These are phyloP conservation scores for Tachycineta bicolor DNA, from an alignment of 2,113 vertebrate genomes.

Conservation along the genomic window DNA sequence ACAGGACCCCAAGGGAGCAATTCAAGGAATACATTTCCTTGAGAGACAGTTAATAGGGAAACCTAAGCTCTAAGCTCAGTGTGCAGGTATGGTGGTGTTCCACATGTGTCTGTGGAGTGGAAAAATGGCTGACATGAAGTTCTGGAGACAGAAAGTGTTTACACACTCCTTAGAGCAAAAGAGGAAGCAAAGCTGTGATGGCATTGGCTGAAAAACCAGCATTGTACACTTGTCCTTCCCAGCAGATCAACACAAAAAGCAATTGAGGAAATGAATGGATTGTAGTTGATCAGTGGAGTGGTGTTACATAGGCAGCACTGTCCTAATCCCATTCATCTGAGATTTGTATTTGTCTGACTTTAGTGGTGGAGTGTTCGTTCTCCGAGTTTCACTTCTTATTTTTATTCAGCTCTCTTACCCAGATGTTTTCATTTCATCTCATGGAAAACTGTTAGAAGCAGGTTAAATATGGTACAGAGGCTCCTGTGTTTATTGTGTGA, in stretches of 20 bases:
- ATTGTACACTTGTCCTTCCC: neutral
- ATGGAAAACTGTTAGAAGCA: slow-evolving; percentile 39
- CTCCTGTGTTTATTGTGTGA: slow-evolving; percentile 59
- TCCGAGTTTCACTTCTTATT: neutral
- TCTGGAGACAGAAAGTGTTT: neutral
- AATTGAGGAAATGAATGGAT: neutral
- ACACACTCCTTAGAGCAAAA: neutral
- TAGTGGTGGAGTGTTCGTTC: neutral
- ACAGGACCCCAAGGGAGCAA: neutral
- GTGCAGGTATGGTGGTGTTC: neutral
- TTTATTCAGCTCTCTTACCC: slow-evolving; percentile 35
- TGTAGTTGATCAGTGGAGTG: neutral
- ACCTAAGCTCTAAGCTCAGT: neutral
- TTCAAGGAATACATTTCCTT: neutral
- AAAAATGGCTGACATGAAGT: neutral
- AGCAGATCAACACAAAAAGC: neutral
- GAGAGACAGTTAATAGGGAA: neutral
- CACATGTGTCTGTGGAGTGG: accelerated
- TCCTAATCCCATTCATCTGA: neutral
- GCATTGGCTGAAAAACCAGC: neutral
- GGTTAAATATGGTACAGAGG: slow-evolving; percentile 48
- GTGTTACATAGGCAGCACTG: neutral
- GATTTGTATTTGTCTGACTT: neutral
- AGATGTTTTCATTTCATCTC: slow-evolving; percentile 57
- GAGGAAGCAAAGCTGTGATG: neutral